Evolutionary conservation across 2,113 vertebrate species (phyloP).

Genomic region (Vulpes lagopus): DNA sequence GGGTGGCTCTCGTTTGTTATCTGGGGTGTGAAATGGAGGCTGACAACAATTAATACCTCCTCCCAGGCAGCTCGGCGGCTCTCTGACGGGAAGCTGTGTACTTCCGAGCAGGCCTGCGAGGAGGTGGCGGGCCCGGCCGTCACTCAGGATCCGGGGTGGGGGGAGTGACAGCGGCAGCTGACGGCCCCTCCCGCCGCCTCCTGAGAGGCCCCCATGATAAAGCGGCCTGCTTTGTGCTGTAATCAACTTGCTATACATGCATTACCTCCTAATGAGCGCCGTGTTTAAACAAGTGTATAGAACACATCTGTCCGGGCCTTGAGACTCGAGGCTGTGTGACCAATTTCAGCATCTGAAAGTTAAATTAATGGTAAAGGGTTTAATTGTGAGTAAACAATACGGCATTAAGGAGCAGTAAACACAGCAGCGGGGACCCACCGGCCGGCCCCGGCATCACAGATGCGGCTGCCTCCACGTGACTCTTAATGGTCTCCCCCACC

Average conservation of each 20-base stretch:
- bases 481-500: constrained; percentile 58
- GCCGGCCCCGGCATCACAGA: constrained; percentile 84
- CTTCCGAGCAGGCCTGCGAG: constrained; percentile 85
- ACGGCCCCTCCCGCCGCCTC: constrained; percentile 80
- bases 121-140: constrained; percentile 86
- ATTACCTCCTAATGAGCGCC: constrained; percentile 84
- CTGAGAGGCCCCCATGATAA: constrained; percentile 85
- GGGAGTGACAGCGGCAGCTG: constrained; percentile 82
- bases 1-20: constrained; percentile 88
- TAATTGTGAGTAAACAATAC: constrained; percentile 92
- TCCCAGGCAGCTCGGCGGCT: constrained; percentile 83
- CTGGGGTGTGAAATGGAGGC: constrained; percentile 91
- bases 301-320: constrained; percentile 87
- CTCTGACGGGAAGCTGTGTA: constrained; percentile 82
- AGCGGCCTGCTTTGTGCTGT: constrained; percentile 86
- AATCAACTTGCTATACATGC: constrained; percentile 87
- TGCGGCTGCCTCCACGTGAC: constrained; percentile 82
- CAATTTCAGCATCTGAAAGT: constrained; percentile 86
- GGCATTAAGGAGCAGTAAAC: constrained; percentile 88
- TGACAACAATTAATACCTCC: constrained; percentile 90
- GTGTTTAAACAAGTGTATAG: constrained; percentile 87
- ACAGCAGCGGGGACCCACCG: constrained; percentile 84
- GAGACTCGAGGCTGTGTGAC: constrained; percentile 84
- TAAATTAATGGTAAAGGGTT: constrained; percentile 89
- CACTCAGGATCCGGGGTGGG: constrained; percentile 82